Base-by-base conservation (phyloP, 2,797 vertebrate species). In the Girardinus metallicus region DNA sequence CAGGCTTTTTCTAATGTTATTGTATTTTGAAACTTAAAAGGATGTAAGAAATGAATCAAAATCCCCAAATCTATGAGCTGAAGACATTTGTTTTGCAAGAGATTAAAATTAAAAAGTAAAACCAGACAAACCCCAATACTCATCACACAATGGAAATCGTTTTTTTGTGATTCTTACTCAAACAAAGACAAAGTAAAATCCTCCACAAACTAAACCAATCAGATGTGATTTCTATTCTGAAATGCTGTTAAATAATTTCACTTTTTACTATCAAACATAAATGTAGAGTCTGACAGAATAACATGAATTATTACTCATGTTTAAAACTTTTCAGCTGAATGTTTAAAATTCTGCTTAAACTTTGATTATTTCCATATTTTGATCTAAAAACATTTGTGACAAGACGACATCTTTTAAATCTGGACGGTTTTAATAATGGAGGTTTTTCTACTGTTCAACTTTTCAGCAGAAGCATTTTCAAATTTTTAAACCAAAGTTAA, bases 301-400 rank as follows among this genome's bases (percentile, higher is more conserved):
- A 70, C 29, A 21, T 21, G 5, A 53, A 26, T 85, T 72, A 76
- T 86, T 74, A 29, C 53, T 5, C 31, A 41, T 53, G 64, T 71
- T 57, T 43, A 34, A 77, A 73, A 49, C 39, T 0, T 21, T 18
- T 57, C 55, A 41, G n/a, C 9, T 81, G 15, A 13, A 76, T 34
- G 73, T 74, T 82, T 49, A 10, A 83, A 70, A 68, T 12, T 16
- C 47, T 39, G 16, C 12, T 53, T n/a, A 64, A 77, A 49, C 31
- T 46, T 11, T 18, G 41, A 64, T 77, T 80, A n/a, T 39, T 23
- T 49, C 21, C 39, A 49, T 72, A 12, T 80, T 16, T 77, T 41
- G 36, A 76, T 21, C 16, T 26, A 71, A 72, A 41, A 44, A 78
- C 16, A 1, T 44, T 3, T 34, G 29, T 0, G 1, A 74, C 43